Conservation (phyloP, 2,888 invertebrate species). For the Pyrrhopygopsis socrates region DNA sequence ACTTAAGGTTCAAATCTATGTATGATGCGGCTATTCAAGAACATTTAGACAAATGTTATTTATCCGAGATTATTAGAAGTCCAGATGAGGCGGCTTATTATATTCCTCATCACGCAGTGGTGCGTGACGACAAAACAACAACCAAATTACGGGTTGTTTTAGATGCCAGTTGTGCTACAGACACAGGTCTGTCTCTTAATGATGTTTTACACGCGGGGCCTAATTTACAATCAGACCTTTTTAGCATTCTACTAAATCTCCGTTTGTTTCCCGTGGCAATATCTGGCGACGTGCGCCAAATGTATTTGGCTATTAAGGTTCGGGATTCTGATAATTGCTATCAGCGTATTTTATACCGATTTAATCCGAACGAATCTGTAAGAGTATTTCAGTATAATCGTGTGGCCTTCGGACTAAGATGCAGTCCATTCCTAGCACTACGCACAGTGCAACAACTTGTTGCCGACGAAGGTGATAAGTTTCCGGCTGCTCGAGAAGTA, state of each 20-base stretch:
- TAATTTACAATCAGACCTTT: slow-evolving; percentile 19
- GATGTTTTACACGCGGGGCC: slow-evolving; percentile 22
- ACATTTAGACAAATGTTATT: slow-evolving; percentile 6
- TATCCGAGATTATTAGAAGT: slow-evolving; percentile 13
- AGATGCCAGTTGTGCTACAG: slow-evolving; percentile 26
- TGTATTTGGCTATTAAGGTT: slow-evolving; percentile 11
- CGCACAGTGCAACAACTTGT: neutral
- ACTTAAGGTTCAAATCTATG: too few species aligned
- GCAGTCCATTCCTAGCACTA: neutral
- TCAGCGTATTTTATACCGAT: neutral
- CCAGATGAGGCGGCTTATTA: too few species aligned
- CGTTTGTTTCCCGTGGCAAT: slow-evolving; percentile 9
- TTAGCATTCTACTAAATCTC: slow-evolving; percentile 21
- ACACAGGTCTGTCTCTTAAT: neutral
- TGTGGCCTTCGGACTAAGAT: neutral
- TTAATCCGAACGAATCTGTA: neutral
- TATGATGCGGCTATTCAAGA: slow-evolving; percentile 56
- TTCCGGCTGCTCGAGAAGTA: neutral
- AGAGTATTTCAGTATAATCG: too few species aligned
- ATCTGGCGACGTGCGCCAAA: slow-evolving; percentile 5
- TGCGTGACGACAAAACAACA: neutral
- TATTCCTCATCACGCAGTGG: too few species aligned
- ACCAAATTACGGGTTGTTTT: slow-evolving; percentile 33
- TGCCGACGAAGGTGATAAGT: neutral
- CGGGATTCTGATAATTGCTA: neutral